phyloP scores from a whole-genome alignment of 2,888 invertebrate species.

The Thelaira solivaga region DNA sequence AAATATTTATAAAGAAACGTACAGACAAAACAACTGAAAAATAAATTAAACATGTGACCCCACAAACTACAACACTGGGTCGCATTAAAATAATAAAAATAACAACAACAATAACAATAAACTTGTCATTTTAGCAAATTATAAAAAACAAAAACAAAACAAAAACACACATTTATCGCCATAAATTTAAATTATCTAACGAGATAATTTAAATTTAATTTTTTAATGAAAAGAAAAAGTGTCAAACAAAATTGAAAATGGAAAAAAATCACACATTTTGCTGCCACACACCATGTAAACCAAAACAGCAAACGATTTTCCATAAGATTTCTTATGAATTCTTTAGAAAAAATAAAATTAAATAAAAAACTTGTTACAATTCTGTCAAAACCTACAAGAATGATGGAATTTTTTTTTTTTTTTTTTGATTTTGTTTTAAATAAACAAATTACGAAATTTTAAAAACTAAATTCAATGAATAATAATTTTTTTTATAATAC shows the following conservation, averaged over 20 bases:
- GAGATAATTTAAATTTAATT: background rate
- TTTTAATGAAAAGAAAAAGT: slow-evolving; percentile 29
- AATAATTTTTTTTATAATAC: slow-evolving; percentile 29
- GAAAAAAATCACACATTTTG: background rate
- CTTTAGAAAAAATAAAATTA: background rate
- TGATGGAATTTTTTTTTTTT: no score
- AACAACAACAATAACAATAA: no score
- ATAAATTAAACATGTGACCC: slow-evolving; percentile 47
- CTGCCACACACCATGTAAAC: slow-evolving; percentile 49
- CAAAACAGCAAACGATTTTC: slow-evolving; percentile 2
- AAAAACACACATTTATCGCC: background rate
- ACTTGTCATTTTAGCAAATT: slow-evolving; percentile 13
- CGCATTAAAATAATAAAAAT: slow-evolving; percentile 5
- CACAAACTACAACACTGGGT: slow-evolving; percentile 24
- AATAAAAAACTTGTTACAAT: slow-evolving; percentile 33
- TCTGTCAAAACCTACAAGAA: slow-evolving; percentile 37
- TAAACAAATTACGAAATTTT: slow-evolving; percentile 38
- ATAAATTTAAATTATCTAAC: slow-evolving; percentile 32
- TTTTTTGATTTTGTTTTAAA: no score
- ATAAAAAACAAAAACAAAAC: background rate
- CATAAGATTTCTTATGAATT: slow-evolving; percentile 4
- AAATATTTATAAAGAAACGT: background rate
- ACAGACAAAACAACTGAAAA: slow-evolving; percentile 27
- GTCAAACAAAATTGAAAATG: slow-evolving; percentile 13
- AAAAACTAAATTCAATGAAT: slow-evolving; percentile 42